Base-by-base conservation (phyloP, 2,888 invertebrate genomes). In the Pharmacophagus antenor region DNA sequence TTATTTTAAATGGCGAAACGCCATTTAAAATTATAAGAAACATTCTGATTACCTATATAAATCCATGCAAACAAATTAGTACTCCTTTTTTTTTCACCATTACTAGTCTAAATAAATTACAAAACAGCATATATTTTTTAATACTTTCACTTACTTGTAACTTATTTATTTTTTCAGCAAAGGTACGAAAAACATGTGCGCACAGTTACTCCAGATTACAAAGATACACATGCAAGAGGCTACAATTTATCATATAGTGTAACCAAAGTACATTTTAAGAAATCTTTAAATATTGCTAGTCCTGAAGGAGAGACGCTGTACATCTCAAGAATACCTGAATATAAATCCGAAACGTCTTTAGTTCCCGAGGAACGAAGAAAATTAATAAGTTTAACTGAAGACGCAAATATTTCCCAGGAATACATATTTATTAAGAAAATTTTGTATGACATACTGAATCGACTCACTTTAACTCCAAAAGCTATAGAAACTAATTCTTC, bases 161-260 rank as follows among this genome's bases (percentile, higher is more conserved):
- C 8, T 17, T 3, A 18, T 44, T 52, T 55, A n/a, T 27, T 49
- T 50, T 65, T 62, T 37, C 63, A 89, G 88, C 84, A 88, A 65
- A 76, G 63, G 10, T 69, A 84, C 53, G 89, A 89, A 64, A 69
- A 66, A 60, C 85, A 84, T 51, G 70, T 89, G 55, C 73, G 74
- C 17, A 82, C 80, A 17, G 76, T 87, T 5, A 80, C 77, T 15
- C 83, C 88, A 8, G 70, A 71, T 6, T 17, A 44, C 42, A 44
- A 20, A 20, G 42, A 44, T 7, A 1, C 17, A 44, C 42, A 44
- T 44, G 18, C 42, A 8, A 65, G 63, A 15, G 61, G 65, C 56
- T 56, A 65, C 65, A 46, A 15, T 51, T 17, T 54, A 6, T 59
- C 58, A 3, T 54, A 55, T 54, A 67, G 65, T 44, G 62, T 67